Base-by-base conservation (phyloP, 2,888 invertebrate genomes). In the Teleiodes luculella region DNA sequence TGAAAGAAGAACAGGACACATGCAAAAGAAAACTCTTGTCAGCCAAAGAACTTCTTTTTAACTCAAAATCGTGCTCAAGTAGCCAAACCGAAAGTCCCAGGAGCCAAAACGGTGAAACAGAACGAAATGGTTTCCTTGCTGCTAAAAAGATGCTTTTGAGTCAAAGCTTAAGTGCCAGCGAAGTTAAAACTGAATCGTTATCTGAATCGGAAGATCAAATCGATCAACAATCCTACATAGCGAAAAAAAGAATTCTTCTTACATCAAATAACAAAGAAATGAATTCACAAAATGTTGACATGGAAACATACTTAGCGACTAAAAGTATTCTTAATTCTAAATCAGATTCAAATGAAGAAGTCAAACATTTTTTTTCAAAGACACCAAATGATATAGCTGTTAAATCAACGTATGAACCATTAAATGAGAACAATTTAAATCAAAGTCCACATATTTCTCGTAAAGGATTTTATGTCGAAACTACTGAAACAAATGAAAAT, bases 381-480 rank as follows among this genome's bases (percentile, higher is more conserved):
- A 6, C n/a, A 28, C 43, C 24, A 33, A 33, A 8, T 33, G 3
- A 33, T 43, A 5, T 7, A 28, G 6, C 28, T 24, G 20, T n/a
- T 13, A 28, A 7, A n/a, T 24, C 13, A 13, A 28, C 10, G 20
- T 43, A 28, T 28, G 43, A 43, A 13, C 28, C 13, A n/a, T n/a
- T 43, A 13, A 13, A 4, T 43, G 13, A 28, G n/a, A 20, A 6
- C 13, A 13, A 43, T 43, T 6, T 20, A 16, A 20, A 41, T 11
- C 20, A 20, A 41, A 18, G 18, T 11, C 13, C 28, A 13, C 3
- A 13, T 1, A 5, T 43, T 11, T 6, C 43, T 13, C n/a, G 28
- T 13, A 43, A 43, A 43, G 43, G 39, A n/a, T 50, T 39, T 50
- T 50, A 45, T 49, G 8, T 39, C 35, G 48, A 54, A 43, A 52